phyloP scores from a whole-genome alignment of 2,888 invertebrate genomes.

The Acleris sparsana region DNA sequence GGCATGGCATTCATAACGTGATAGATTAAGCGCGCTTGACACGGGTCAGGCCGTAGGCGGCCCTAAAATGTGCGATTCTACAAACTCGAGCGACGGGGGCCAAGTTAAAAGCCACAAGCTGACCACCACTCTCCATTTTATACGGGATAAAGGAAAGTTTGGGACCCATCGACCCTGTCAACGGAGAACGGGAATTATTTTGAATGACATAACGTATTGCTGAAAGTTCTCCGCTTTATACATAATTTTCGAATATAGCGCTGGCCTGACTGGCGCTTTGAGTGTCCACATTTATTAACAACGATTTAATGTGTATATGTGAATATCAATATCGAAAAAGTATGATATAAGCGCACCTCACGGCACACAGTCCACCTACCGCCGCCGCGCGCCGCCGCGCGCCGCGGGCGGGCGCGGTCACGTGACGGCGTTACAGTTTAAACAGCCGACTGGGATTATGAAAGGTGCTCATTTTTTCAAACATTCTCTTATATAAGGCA shows the following conservation, averaged over 20 bases:
- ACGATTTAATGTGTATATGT: neutral
- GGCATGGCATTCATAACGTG: slow-evolving; percentile 37
- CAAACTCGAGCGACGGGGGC: slow-evolving; percentile 31
- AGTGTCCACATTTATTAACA: neutral
- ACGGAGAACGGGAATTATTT: slow-evolving; percentile 17
- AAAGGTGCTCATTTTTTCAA: slow-evolving; percentile 54
- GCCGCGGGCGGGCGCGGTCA: slow-evolving; percentile 3
- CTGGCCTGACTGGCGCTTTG: neutral
- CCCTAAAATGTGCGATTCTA: slow-evolving; percentile 37
- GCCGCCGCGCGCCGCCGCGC: neutral
- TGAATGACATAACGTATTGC: slow-evolving; percentile 10
- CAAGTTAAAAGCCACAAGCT: slow-evolving; percentile 40
- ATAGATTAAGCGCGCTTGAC: slow-evolving; percentile 54
- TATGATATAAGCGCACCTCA: neutral
- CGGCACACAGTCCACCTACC: no score
- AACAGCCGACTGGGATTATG: slow-evolving; percentile 44
- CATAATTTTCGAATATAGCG: neutral
- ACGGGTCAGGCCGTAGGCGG: slow-evolving; percentile 50
- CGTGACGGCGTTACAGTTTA: slow-evolving; percentile 35
- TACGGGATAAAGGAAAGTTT: slow-evolving; percentile 25
- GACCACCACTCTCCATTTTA: slow-evolving; percentile 31
- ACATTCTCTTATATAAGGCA: slow-evolving; percentile 52
- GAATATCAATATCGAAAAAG: neutral
- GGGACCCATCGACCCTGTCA: slow-evolving; percentile 24
- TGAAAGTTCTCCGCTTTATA: slow-evolving; percentile 1